Evolutionary conservation across 2,888 invertebrate genomes (phyloP).

Genomic region (Sphinx pinastri): DNA sequence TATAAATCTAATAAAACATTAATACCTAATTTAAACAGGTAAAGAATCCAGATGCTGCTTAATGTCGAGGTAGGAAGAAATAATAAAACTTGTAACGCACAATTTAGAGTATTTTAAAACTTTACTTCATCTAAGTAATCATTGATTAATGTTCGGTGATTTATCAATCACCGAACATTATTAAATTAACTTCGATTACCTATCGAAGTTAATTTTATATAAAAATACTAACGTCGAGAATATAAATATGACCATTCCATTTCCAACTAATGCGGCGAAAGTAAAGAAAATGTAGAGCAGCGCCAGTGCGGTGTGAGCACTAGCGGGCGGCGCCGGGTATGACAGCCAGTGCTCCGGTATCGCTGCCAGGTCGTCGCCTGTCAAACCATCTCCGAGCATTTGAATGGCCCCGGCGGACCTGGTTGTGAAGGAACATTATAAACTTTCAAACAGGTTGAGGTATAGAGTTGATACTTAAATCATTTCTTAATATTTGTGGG

Average conservation of each 20-base stretch:
- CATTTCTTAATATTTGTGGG: no score
- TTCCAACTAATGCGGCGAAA: constrained; percentile 89
- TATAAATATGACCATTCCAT: constrained; percentile 93
- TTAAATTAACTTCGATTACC: no score
- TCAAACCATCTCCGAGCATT: constrained; percentile 90
- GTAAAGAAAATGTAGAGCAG: constrained; percentile 90
- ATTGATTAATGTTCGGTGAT: no score
- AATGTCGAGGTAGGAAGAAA: no score
- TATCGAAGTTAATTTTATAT: neutral
- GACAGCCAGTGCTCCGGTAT: constrained; percentile 93
- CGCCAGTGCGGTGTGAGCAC: constrained; percentile 91
- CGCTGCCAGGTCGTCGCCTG: constrained; percentile 89
- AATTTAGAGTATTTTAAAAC: no score
- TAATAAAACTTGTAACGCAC: no score
- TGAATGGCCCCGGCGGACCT: constrained; percentile 63
- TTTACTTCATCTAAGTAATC: no score
- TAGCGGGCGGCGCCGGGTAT: constrained; percentile 91
- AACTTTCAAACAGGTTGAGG: neutral
- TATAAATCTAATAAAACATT: no score
- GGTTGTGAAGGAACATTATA: neutral
- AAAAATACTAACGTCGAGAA: constrained; percentile 87
- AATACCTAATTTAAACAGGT: no score
- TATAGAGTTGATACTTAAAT: neutral
- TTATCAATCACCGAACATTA: no score
- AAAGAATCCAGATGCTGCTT: no score